Percentiles rank a stretch among this genome's conserved stretches.
Conservation (phyloP, 2,797 vertebrate species). For the Hephaestus fuliginosus region DNA sequence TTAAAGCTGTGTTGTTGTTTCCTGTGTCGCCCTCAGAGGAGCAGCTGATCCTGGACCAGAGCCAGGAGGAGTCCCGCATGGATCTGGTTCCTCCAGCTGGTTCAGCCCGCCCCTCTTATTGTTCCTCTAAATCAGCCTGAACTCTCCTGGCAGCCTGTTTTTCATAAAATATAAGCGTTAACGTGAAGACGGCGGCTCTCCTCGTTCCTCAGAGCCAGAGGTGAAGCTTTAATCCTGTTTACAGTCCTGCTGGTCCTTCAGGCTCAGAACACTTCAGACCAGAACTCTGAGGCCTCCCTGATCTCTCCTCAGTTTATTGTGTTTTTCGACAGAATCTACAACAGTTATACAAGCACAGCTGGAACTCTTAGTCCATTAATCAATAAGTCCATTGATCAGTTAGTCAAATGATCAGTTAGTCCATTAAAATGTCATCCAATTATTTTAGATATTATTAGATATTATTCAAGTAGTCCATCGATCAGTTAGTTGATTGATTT, state of each 20-base stretch:
- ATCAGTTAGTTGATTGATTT: too few relatives aligned
- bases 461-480: too few relatives aligned
- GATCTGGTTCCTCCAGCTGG: slow-evolving; percentile 3
- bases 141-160: not conserved
- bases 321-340: too few relatives aligned
- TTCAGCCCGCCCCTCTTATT: not conserved
- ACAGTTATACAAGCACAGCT: too few relatives aligned
- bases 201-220: slow-evolving; percentile 3
- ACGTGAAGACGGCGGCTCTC: not conserved
- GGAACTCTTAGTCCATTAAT: too few relatives aligned
- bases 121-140: not conserved
- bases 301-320: not conserved
- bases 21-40: not conserved
- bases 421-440: too few relatives aligned
- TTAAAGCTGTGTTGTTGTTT: slow-evolving; percentile 47
- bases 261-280: slow-evolving; percentile 4
- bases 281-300: not conserved
- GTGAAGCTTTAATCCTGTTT: slow-evolving; percentile 31
- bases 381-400: too few relatives aligned
- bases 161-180: not conserved
- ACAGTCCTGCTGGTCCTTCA: not conserved
- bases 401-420: too few relatives aligned
- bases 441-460: too few relatives aligned
- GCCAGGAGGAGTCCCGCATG: slow-evolving; percentile 22
- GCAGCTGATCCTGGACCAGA: slow-evolving; percentile 34